These are phyloP conservation scores for Panopea generosa DNA, from an alignment of 2,888 invertebrate genomes.

Conservation along the genomic window DNA sequence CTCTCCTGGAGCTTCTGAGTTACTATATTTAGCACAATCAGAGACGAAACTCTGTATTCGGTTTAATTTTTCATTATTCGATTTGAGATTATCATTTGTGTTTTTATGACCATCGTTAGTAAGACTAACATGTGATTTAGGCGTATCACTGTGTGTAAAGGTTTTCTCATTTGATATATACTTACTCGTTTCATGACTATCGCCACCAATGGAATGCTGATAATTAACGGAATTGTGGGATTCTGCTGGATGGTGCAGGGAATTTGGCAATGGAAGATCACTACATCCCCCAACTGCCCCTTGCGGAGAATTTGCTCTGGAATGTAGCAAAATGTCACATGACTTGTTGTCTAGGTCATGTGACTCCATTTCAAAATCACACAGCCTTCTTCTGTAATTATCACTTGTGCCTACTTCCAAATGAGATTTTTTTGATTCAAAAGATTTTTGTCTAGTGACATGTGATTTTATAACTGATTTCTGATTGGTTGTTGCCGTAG, in stretches of 20 bases:
- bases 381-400: slow-evolving; percentile 10
- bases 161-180: background rate
- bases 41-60: slow-evolving; percentile 55
- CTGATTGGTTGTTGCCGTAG: slow-evolving; percentile 61
- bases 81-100: slow-evolving; percentile 10
- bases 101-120: background rate
- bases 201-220: background rate
- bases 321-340: slow-evolving; percentile 39
- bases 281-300: slow-evolving; percentile 44
- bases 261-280: slow-evolving; percentile 6
- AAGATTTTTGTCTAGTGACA: slow-evolving; percentile 16
- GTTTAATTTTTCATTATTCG: slow-evolving; percentile 8
- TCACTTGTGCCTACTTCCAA: background rate
- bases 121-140: background rate
- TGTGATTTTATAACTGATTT: slow-evolving; percentile 50
- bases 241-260: background rate
- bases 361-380: slow-evolving; percentile 36
- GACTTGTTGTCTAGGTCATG: slow-evolving; percentile 47
- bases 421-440: slow-evolving; percentile 5
- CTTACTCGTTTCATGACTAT: background rate
- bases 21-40: slow-evolving; percentile 63
- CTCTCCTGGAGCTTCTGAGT: slow-evolving; percentile 37
- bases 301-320: slow-evolving; percentile 19
- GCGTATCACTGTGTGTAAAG: background rate
- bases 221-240: too few relatives aligned